phyloP scores from a whole-genome alignment of 2,113 vertebrate genomes.

The Gracilinanus agilis region DNA sequence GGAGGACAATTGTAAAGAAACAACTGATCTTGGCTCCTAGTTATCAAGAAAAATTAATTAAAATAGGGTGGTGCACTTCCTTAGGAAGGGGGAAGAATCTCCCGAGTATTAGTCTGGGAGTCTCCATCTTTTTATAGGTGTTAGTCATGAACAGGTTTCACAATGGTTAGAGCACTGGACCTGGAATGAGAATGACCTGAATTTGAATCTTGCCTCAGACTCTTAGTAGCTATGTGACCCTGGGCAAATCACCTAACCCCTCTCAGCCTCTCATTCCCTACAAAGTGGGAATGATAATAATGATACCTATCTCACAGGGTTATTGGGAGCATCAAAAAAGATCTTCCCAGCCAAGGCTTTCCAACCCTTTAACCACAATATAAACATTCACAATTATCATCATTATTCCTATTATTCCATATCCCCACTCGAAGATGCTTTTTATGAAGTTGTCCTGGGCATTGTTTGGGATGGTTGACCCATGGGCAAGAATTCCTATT shows the following conservation, averaged over 20 bases:
- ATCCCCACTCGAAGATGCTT: background rate
- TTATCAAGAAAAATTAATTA: background rate
- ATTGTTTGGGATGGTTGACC: background rate
- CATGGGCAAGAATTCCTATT: background rate
- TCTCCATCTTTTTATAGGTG: background rate
- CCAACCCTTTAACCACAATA: background rate
- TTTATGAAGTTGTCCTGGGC: background rate
- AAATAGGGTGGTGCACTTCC: background rate
- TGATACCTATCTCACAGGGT: background rate
- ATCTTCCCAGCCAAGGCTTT: background rate
- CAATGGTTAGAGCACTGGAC: background rate
- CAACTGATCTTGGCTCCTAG: background rate
- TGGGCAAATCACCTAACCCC: background rate
- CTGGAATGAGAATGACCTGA: background rate
- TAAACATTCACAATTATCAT: background rate
- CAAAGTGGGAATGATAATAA: background rate
- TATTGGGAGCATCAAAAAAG: background rate
- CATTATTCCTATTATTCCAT: background rate
- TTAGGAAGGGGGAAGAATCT: background rate
- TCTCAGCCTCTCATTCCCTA: background rate
- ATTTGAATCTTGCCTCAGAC: background rate
- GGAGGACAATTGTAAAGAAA: background rate
- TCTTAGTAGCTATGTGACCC: background rate
- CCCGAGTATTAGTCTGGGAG: background rate
- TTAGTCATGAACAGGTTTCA: background rate